Conservation (phyloP, 2,797 vertebrate species). For the Paedocypris micromegethes region DNA sequence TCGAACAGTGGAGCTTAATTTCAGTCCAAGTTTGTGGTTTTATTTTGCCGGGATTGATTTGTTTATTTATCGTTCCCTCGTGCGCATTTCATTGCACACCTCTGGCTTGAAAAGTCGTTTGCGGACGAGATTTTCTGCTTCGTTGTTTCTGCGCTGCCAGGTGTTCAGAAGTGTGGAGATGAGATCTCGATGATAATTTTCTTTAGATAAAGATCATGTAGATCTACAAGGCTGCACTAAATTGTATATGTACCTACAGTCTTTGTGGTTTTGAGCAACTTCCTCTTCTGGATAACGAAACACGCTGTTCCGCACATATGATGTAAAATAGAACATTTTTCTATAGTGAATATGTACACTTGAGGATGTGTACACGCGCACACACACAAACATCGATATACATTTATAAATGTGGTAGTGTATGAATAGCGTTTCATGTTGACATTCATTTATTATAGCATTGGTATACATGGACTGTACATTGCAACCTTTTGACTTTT, state of each 20-base stretch:
- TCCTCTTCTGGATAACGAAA: slow-evolving; percentile 4
- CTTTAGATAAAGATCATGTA: not conserved
- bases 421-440: too few relatives aligned
- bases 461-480: too few relatives aligned
- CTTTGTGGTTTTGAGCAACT: slow-evolving; percentile 19
- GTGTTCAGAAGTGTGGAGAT: not conserved
- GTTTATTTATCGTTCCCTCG: not conserved
- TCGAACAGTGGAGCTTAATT: slow-evolving; percentile 51
- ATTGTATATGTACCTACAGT: not conserved
- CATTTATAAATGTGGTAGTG: too few relatives aligned
- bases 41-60: slow-evolving; percentile 9
- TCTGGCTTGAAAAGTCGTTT: not conserved
- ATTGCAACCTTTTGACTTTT: too few relatives aligned
- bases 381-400: too few relatives aligned
- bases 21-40: slow-evolving; percentile 40
- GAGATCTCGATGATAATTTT: not conserved
- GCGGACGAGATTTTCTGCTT: not conserved
- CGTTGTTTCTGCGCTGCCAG: not conserved
- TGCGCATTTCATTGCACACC: not conserved
- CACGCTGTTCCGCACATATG: not conserved
- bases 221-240: not conserved
- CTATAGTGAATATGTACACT: too few relatives aligned
- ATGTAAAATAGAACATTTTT: too few relatives aligned
- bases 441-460: too few relatives aligned
- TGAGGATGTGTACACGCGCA: too few relatives aligned